Percentiles rank a stretch among this genome's conserved stretches.
Evolutionary conservation across 2,888 invertebrate species (phyloP).

Genomic region (Hesperia comma): DNA sequence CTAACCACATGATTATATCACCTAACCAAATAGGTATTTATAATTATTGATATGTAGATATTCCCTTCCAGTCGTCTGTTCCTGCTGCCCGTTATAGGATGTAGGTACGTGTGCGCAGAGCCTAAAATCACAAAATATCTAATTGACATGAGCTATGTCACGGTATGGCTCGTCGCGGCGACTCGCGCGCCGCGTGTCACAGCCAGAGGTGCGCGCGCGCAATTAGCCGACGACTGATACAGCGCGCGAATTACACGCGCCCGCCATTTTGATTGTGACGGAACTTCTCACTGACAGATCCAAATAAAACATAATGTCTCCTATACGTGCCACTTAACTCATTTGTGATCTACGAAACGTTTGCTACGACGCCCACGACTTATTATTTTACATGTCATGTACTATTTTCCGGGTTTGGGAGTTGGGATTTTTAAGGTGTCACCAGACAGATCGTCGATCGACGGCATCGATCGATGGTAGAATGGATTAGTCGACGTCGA

Average conservation of each 20-base stretch:
- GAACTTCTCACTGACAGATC: constrained; percentile 32
- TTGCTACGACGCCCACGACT: background rate
- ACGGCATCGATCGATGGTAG: too few species aligned
- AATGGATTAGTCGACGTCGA: too few species aligned
- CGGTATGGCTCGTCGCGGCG: background rate
- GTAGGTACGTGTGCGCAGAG: background rate
- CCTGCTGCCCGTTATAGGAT: too few species aligned
- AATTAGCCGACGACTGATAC: constrained; percentile 55
- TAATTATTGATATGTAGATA: too few species aligned
- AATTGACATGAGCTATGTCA: constrained; percentile 3
- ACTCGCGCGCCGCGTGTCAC: constrained; percentile 53
- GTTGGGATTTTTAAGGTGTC: too few species aligned
- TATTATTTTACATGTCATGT: too few species aligned
- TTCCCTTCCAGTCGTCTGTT: too few species aligned
- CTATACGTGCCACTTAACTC: constrained; percentile 2
- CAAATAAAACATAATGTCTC: constrained; percentile 10
- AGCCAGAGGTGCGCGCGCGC: constrained; percentile 49
- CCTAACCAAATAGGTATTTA: too few species aligned
- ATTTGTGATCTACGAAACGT: background rate
- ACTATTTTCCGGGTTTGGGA: too few species aligned
- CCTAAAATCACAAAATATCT: background rate
- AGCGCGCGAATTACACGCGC: constrained; percentile 46
- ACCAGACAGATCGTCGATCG: too few species aligned
- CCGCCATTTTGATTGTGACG: constrained; percentile 52
- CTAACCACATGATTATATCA: too few species aligned